These are phyloP conservation scores for Agriopis marginaria DNA, from an alignment of 2,888 invertebrate genomes.

Conservation along the genomic window DNA sequence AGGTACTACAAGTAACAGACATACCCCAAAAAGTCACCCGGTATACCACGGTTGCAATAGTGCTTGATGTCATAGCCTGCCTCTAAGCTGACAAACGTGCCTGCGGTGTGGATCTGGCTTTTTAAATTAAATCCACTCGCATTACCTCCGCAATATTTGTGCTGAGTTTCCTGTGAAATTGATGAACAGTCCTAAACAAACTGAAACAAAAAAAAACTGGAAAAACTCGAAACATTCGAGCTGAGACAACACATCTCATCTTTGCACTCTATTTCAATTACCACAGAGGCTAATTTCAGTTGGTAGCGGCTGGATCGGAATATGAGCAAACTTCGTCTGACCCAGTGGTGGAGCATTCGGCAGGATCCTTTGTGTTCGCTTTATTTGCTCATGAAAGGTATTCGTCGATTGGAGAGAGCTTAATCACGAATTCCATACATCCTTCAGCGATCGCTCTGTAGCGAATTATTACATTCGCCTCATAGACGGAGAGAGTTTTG, in stretches of 20 bases:
- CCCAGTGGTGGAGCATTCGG: slow-evolving; percentile 46
- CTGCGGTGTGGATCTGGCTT: neutral
- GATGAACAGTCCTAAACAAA: slow-evolving; percentile 75
- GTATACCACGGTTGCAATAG: neutral
- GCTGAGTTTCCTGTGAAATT: slow-evolving; percentile 50
- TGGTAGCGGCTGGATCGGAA: slow-evolving; percentile 9
- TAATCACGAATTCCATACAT: slow-evolving; percentile 48
- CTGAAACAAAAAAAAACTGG: slow-evolving; percentile 58
- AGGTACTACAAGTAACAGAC: no score
- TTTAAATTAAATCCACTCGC: slow-evolving; percentile 20
- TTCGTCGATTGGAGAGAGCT: slow-evolving; percentile 47
- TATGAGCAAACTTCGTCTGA: slow-evolving; percentile 59
- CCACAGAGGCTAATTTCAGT: slow-evolving; percentile 30
- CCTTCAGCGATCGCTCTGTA: slow-evolving; percentile 36
- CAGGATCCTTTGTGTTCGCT: slow-evolving; percentile 44
- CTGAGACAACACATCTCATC: slow-evolving; percentile 5
- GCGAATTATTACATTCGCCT: slow-evolving; percentile 42
- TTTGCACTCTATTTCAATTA: slow-evolving; percentile 23
- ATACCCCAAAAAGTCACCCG: no score
- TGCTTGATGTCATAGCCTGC: neutral
- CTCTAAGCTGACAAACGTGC: neutral
- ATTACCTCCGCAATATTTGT: slow-evolving; percentile 33
- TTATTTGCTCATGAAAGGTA: slow-evolving; percentile 48
- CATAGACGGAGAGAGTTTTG: slow-evolving; percentile 31
- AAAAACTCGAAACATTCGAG: slow-evolving; percentile 54